These are phyloP conservation scores for Phataginus tricuspis DNA, from an alignment of 2,797 vertebrate genomes.

Conservation along the genomic window DNA sequence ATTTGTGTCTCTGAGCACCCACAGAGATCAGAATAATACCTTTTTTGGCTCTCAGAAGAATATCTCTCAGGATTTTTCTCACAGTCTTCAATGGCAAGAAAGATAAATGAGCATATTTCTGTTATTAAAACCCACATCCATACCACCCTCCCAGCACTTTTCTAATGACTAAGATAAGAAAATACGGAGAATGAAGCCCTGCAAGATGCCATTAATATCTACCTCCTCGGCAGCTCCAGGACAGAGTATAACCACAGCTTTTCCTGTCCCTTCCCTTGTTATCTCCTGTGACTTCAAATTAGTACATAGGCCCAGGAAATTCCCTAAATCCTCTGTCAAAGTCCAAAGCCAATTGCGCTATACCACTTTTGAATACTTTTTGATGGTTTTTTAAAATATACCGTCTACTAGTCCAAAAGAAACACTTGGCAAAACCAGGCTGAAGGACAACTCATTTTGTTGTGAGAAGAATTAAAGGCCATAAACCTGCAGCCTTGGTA, in stretches of 20 bases:
- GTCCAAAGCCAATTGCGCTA: background rate
- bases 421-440: background rate
- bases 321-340: background rate
- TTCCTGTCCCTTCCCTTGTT: background rate
- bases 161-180: slow-evolving; percentile 9
- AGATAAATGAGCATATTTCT: slow-evolving; percentile 2
- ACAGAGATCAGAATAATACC: background rate
- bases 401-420: background rate
- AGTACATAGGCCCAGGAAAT: slow-evolving; percentile 4
- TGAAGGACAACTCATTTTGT: background rate
- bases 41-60: background rate
- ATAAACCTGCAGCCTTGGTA: background rate
- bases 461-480: background rate
- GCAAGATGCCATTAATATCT: background rate
- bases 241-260: background rate
- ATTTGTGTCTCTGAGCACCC: background rate
- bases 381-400: background rate
- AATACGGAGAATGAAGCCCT: background rate
- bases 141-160: background rate
- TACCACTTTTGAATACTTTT: background rate
- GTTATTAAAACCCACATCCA: background rate
- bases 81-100: background rate
- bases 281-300: slow-evolving; percentile 47
- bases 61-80: background rate
- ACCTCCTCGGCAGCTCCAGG: background rate